Evolutionary conservation across 2,888 invertebrate species (phyloP), one percentile per base, ranked within the genome.

Genomic region (Odontomyia ornata): DNA sequence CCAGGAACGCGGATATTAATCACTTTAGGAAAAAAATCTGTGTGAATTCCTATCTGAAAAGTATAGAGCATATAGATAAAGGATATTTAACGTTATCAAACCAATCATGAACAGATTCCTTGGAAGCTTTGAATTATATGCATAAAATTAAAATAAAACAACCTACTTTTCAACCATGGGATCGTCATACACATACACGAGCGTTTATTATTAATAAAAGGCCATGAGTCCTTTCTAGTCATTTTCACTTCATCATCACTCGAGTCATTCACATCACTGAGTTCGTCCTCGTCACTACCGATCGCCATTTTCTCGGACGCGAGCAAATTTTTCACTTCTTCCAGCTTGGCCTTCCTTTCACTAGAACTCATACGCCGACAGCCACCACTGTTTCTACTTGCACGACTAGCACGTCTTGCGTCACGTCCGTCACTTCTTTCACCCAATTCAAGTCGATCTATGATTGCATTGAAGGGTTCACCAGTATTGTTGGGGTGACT

Each of bases 101-200:
- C n/a, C n/a, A n/a, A n/a, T n/a, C n/a, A n/a, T n/a, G n/a, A n/a
- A n/a, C 36, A 5, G 36, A 9, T 36, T 9, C 5, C 36, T 9
- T 36, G 36, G 36, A 36, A 36, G 3, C 36, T 36, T n/a, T n/a
- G n/a, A n/a, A n/a, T n/a, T n/a, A n/a, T 36, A 9, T 36, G 9
- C 36, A 36, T 36, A 36, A 52, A 52, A 52, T 4, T 52, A 52
- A 13, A 52, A n/a, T 4, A 52, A 52, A 13, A 52, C 18, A 4
- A 80, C 81, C 73, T 80, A 81, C 81, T 81, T 81, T 79, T 79
- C 3, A 81, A 75, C 81, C 81, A 81, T 64, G 81, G 81, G 56
- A 81, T 80, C 57, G 79, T 80, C 43, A 79, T 76, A 76, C 81
- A 81, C 23, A 81, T 77, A 73, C 81, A 81, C 67, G 80, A 77